A percentile compares a stretch with the other conserved stretches of the same genome.
phyloP scores from a whole-genome alignment of 2,797 vertebrate species.

The Pseudochaenichthys georgianus region DNA sequence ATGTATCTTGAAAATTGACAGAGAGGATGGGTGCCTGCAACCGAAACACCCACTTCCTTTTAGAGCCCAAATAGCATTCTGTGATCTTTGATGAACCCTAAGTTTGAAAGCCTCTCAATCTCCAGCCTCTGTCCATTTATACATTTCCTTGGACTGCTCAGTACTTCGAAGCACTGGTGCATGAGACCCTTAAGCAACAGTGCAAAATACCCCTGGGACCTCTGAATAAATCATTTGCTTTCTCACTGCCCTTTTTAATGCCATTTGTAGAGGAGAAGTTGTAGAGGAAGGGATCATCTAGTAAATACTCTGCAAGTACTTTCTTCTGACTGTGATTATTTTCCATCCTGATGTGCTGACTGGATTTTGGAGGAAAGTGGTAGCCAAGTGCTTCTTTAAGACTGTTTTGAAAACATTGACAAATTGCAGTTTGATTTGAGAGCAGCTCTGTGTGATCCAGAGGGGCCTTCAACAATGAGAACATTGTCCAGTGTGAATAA shows the following conservation, averaged over 20 bases:
- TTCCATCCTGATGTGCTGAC: slow-evolving; percentile 34
- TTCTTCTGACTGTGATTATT: slow-evolving; percentile 50
- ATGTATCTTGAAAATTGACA: slow-evolving; percentile 40
- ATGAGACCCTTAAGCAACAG: slow-evolving; percentile 76
- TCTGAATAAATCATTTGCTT: slow-evolving; percentile 81
- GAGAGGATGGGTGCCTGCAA: slow-evolving; percentile 30
- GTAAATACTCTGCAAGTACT: slow-evolving; percentile 63
- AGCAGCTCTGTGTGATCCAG: slow-evolving; percentile 49
- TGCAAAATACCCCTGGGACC: slow-evolving; percentile 74
- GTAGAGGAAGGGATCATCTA: slow-evolving; percentile 51
- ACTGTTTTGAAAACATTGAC: slow-evolving; percentile 61
- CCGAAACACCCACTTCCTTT: slow-evolving; percentile 54
- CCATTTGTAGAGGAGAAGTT: slow-evolving; percentile 65
- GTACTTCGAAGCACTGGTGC: slow-evolving; percentile 77
- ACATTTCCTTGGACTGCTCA: slow-evolving; percentile 66
- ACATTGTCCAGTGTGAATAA: slow-evolving; percentile 42
- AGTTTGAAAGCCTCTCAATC: slow-evolving; percentile 75
- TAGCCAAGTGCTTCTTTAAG: slow-evolving; percentile 43
- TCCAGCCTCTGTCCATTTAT: slow-evolving; percentile 71
- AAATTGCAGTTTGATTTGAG: slow-evolving; percentile 68
- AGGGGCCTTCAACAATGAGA: slow-evolving; percentile 50
- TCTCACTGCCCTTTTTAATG: slow-evolving; percentile 63
- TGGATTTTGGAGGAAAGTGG: slow-evolving; percentile 57
- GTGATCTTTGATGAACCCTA: slow-evolving; percentile 68
- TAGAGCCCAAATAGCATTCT: slow-evolving; percentile 59